Conservation (phyloP, 2,797 vertebrate genomes). For the Linurgus olivaceus region DNA sequence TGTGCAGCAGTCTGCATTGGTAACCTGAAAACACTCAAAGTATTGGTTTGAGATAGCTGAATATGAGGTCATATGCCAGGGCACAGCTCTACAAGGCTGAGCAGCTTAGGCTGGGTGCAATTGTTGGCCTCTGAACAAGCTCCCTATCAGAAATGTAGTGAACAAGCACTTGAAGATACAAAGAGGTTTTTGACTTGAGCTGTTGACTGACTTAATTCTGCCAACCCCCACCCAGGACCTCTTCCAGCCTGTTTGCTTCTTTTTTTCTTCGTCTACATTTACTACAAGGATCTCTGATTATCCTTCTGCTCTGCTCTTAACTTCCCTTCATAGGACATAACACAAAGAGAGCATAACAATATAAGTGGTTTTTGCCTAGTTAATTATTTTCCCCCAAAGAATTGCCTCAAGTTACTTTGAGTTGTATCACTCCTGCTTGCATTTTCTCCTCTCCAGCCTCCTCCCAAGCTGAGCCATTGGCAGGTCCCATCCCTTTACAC, state of each 20-base stretch:
- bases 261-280: neutral
- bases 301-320: neutral
- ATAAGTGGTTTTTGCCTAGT: neutral
- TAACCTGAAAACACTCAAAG: neutral
- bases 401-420: neutral
- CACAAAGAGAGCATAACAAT: neutral
- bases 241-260: neutral
- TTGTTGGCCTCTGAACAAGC: neutral
- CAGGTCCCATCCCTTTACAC: neutral
- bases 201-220: neutral
- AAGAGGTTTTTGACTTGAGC: neutral
- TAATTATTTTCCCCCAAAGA: accelerated
- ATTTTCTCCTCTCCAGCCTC: neutral
- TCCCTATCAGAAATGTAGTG: neutral
- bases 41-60: neutral
- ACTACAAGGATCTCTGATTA: neutral
- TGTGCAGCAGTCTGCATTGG: neutral
- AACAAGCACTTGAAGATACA: neutral
- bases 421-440: neutral
- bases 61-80: neutral
- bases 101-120: neutral
- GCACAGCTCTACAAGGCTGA: neutral
- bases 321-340: neutral
- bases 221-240: neutral
- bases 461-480: neutral